Base-by-base conservation (phyloP, 2,888 invertebrate genomes). In the Choreutis nemorana region DNA sequence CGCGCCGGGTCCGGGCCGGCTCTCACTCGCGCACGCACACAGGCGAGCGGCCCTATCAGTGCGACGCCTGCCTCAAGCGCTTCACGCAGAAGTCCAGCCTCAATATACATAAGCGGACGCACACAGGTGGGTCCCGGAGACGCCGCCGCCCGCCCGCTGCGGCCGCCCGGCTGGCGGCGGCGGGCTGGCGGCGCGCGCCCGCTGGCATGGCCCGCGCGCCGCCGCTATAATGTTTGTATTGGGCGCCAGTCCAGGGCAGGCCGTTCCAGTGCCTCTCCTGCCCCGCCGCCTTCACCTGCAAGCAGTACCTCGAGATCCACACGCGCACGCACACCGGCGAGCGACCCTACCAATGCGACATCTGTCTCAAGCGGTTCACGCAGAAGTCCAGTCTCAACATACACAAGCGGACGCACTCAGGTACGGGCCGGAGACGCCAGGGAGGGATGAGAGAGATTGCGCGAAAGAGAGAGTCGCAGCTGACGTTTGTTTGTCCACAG, bases 381-480 rank as follows among this genome's bases (percentile, higher is more conserved):
- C 90, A 90, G 78, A 90, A 90, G 67, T 89, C 89, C 58, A 89
- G 89, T 65, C 81, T 90, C 50, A 90, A 89, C 77, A 89, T 89
- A 44, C 90, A 90, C 81, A 89, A 88, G 63, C 83, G 89, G 56
- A 87, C 87, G 43, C 90, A 90, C 64, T 87, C 89, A 55, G 81
- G 81, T 81, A 77, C 48, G 73, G 49, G 42, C 39, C 44, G 39
- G 30, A 34, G 41, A 28, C 39, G 36, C 34, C 35, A 36, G 53
- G 50, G 52, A 53, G 45, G 57, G 30, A 48, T 54, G 56, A 46
- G 44, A 45, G 54, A 36, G 52, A 53, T 55, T 57, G 25, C 21
- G 26, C 27, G 30, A 40, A 48, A 41, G 40, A 44, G 42, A 45
- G 39, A 42, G 37, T 45, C 45, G 45, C 41, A 44, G 41, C 35